phyloP scores from a whole-genome alignment of 2,888 invertebrate species.

The Scaptodrosophila latifasciaeformis region DNA sequence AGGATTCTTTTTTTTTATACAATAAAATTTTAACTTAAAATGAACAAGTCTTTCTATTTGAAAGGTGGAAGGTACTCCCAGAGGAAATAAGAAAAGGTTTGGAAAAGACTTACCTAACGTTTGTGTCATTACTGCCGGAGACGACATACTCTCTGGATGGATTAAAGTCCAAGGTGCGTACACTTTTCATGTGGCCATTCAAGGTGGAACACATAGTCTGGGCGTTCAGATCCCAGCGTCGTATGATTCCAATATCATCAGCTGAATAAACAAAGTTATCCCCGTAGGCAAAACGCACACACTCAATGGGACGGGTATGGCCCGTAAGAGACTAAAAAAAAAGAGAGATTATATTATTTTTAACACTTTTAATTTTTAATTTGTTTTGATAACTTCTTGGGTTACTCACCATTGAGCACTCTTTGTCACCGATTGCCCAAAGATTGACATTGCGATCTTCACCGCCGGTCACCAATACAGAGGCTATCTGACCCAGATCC shows the following conservation, averaged over 20 bases:
- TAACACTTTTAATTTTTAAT: neutral
- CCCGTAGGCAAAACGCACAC: slow-evolving; percentile 94
- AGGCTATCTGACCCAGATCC: slow-evolving; percentile 75
- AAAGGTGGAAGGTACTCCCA: too few relatives aligned
- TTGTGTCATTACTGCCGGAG: slow-evolving; percentile 94
- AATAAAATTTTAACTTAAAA: neutral
- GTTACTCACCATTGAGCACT: slow-evolving; percentile 90
- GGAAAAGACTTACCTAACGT: slow-evolving; percentile 74
- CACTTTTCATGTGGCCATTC: slow-evolving; percentile 83
- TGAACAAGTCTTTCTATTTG: neutral
- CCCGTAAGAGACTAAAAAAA: slow-evolving; percentile 88
- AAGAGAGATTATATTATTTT: neutral
- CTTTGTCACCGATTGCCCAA: slow-evolving; percentile 96
- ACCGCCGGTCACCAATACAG: slow-evolving; percentile 81
- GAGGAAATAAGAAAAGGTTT: too few relatives aligned
- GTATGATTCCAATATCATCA: slow-evolving; percentile 93
- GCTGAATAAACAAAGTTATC: slow-evolving; percentile 97
- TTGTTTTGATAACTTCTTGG: slow-evolving; percentile 43
- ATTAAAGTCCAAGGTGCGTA: slow-evolving; percentile 95
- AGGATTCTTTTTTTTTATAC: too few relatives aligned
- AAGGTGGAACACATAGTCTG: slow-evolving; percentile 73
- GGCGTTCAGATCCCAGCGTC: slow-evolving; percentile 97
- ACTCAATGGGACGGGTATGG: slow-evolving; percentile 94
- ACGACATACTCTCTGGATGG: slow-evolving; percentile 96
- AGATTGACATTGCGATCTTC: slow-evolving; percentile 98